These are phyloP conservation scores for Emberiza fucata DNA, from an alignment of 2,113 vertebrate genomes.

Conservation along the genomic window DNA sequence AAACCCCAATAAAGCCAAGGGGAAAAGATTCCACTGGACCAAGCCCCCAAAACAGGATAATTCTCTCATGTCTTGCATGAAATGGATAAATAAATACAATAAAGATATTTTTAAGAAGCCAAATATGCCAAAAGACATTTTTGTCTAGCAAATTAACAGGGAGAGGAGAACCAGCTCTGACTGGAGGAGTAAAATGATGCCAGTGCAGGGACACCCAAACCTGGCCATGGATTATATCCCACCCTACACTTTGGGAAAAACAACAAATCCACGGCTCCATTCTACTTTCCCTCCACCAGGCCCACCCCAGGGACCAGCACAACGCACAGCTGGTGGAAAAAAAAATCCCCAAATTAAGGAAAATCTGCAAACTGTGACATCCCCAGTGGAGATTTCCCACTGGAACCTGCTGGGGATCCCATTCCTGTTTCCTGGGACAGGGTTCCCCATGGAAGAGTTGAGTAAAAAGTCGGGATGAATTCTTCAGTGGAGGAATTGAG, in stretches of 20 bases:
- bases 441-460: neutral
- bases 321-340: neutral
- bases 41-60: neutral
- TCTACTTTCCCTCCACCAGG: neutral
- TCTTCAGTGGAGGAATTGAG: neutral
- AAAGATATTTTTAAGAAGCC: neutral
- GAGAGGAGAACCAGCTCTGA: neutral
- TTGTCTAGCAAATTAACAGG: neutral
- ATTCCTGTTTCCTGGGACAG: neutral
- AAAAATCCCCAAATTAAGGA: neutral
- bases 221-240: rapidly evolving
- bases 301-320: neutral
- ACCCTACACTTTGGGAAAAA: neutral
- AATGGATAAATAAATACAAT: neutral
- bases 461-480: neutral
- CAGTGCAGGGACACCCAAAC: rapidly evolving
- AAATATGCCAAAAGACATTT: neutral
- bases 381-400: neutral
- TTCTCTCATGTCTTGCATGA: neutral
- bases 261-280: neutral
- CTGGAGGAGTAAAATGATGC: neutral
- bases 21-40: neutral
- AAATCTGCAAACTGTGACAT: neutral
- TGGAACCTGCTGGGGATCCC: neutral
- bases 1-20: neutral